Base-by-base conservation (phyloP, 2,888 invertebrate genomes). In the Chaitophorus viminalis region DNA sequence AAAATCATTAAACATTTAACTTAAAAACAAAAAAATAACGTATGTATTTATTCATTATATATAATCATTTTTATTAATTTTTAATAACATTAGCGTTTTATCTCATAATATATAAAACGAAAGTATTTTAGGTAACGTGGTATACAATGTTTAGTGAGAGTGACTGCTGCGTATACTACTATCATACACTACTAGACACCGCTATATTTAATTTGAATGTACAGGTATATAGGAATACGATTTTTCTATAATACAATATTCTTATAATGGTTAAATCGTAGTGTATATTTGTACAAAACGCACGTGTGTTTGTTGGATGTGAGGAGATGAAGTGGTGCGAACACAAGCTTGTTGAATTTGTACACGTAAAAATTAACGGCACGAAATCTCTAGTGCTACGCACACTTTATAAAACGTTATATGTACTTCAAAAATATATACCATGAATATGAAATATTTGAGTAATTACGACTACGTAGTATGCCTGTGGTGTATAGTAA, bases 81-180 rank as follows among this genome's bases (percentile, higher is more conserved):
- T 31, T 36, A 31, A 39, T 25, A 39, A 36, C 70, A 74, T 36
- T 36, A 60, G 14, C 60, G 54, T 36, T 75, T 74, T 74, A 54
- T 52, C 52, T 72, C 39, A 29, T 70, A 70, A 46, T 72, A 82
- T 9, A 82, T 68, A 72, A 77, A 77, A 54, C 77, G 52, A 77
- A 77, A 77, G 54, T 31, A 82, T 68, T 36, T 46, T 31, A 18
- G 82, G 82, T 72, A 82, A 72, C 82, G 74, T 74, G 82, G 82
- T 82, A 82, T 82, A 82, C 74, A 82, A 74, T 82, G 72, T 82
- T 74, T 18, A 60, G 74, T 74, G 72, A 74, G 36, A 11, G 36
- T 74, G 82, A 82, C 82, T 74, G 82, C 33, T 74, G 74, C 6
- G n/a, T 36, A 78, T 5, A 21, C 17, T 54, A 54, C 21, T 29